Percentiles rank a stretch among this genome's conserved stretches.
Conservation (phyloP, 2,888 invertebrate species). For the Tethea ocularis region DNA sequence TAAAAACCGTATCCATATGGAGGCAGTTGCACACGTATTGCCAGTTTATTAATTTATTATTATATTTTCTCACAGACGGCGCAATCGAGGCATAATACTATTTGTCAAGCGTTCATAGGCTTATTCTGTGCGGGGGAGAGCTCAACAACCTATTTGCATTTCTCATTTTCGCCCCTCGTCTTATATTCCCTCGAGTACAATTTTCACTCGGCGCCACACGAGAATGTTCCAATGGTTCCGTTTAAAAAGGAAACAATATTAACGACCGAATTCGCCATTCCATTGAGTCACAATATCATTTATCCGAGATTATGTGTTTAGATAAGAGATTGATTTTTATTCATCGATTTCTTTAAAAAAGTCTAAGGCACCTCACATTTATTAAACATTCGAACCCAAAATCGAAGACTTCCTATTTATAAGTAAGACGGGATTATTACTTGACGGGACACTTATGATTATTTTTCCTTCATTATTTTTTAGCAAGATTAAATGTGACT, state of each 20-base stretch:
- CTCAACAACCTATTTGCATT: slow-evolving; percentile 78
- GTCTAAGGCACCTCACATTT: no score
- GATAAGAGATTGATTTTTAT: not conserved
- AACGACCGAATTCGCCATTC: slow-evolving; percentile 5
- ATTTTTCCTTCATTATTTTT: no score
- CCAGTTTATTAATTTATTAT: slow-evolving; percentile 47
- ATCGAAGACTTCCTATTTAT: no score
- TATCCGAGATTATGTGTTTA: not conserved
- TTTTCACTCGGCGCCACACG: slow-evolving; percentile 60
- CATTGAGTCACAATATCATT: not conserved
- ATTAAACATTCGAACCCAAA: no score
- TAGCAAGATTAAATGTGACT: no score
- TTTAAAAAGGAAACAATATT: slow-evolving; percentile 22
- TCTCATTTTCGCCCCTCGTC: slow-evolving; percentile 77
- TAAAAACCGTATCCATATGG: slow-evolving; percentile 25
- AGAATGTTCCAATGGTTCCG: slow-evolving; percentile 50
- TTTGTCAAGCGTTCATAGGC: slow-evolving; percentile 72
- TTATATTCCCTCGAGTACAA: slow-evolving; percentile 64
- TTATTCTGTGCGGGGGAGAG: slow-evolving; percentile 62
- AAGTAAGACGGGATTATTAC: no score
- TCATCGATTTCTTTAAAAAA: no score
- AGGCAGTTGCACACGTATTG: slow-evolving; percentile 33
- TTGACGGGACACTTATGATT: no score
- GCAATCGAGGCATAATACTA: slow-evolving; percentile 66
- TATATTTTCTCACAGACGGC: slow-evolving; percentile 45